Evolutionary conservation across 2,888 invertebrate species (phyloP), one percentile per base, ranked within the genome.

Genomic region (Cantharis rufa): DNA sequence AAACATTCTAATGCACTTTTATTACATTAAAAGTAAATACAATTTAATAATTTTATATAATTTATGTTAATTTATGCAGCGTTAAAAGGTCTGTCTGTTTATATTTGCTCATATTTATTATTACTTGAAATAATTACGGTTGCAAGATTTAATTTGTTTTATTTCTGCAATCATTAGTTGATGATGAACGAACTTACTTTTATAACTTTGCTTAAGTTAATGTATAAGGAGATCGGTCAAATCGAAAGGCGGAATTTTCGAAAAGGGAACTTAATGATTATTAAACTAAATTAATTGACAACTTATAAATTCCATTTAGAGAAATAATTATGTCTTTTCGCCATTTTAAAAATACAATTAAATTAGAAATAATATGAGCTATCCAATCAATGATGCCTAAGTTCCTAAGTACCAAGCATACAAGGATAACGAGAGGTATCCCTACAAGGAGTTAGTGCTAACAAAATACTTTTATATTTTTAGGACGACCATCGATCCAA

Each of bases 1-100:
- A 71, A 73, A 69, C 66, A 68, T 48, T 24, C 74, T 61, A 69
- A 74, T 74, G 68, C 28, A 62, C 62, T 15, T 74, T 69, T 69
- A 70, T 74, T 74, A 69, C 62, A n/a, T 15, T 62, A 48, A 74
- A 74, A 69, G 74, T 74, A 62, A 74, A 69, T 69, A 69, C 73
- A 69, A 21, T 74, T 69, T 74, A 74, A 62, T 62, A 74, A 74
- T 24, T 66, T 66, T 21, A 64, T 64, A 62, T 74, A 72, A 72
- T 66, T 61, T 78, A 80, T 80, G 80, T 74, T 77, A 80, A 80
- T 79, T 80, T 80, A 80, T 80, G 71, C 80, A 74, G 80, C 75
- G 80, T 80, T 80, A 80, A 80, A 80, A 80, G 80, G 78, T 74
- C 79, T 64, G 77, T 70, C 76, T 74, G 75, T 76, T 74, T 77